Conservation (phyloP, 2,888 invertebrate genomes). For the Punctoribates punctum region DNA sequence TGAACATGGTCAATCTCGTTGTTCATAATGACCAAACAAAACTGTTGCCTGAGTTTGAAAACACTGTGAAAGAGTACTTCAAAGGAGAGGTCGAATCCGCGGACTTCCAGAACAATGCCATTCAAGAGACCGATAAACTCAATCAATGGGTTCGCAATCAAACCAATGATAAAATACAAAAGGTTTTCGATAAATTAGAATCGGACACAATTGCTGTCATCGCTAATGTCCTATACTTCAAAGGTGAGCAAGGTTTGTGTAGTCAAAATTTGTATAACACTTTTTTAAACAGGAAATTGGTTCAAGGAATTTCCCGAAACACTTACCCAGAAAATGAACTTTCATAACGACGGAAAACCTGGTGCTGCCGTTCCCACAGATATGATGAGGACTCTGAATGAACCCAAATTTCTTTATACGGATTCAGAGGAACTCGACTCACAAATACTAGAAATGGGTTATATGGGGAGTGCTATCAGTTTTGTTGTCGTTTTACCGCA, state of each 20-base stretch:
- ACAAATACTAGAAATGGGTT: neutral
- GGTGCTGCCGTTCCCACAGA: no score
- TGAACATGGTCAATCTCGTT: neutral
- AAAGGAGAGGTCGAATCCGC: neutral
- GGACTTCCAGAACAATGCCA: neutral
- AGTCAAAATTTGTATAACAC: neutral
- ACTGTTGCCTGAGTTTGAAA: neutral
- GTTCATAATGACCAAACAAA: neutral
- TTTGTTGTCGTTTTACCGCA: conserved; percentile 19
- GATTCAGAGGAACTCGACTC: neutral
- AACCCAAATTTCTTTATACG: neutral
- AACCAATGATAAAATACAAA: conserved; percentile 6
- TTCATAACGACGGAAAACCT: neutral
- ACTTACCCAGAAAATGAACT: neutral
- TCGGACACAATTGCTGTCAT: neutral
- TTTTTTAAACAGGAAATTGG: neutral
- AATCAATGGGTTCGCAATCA: neutral
- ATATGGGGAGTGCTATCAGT: neutral
- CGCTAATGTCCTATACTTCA: neutral
- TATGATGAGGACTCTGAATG: neutral
- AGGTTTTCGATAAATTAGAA: neutral
- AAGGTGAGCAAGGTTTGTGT: neutral
- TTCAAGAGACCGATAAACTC: neutral
- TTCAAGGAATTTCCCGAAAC: neutral
- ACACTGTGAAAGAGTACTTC: neutral